Conservation (phyloP, 2,113 vertebrate species). For the Bubo bubo region DNA sequence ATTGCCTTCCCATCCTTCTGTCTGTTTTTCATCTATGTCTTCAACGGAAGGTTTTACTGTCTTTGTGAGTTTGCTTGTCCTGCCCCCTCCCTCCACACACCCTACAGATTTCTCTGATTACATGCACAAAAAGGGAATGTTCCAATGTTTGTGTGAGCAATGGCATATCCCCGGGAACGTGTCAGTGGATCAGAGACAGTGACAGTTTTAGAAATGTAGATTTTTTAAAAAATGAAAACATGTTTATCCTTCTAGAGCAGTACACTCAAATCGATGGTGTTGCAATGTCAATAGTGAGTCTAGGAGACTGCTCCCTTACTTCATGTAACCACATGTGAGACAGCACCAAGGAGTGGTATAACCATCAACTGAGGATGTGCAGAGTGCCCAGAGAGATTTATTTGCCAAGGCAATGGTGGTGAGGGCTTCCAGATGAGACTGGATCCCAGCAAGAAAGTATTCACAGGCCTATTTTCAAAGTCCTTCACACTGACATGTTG, state of each 20-base stretch:
- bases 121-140: accelerated
- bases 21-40: background rate
- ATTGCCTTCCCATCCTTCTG: background rate
- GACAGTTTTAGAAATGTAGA: background rate
- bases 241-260: background rate
- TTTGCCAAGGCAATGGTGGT: background rate
- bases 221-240: background rate
- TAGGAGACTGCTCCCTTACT: background rate
- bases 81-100: background rate
- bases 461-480: background rate
- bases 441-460: background rate
- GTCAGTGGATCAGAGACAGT: background rate
- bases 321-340: accelerated
- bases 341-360: background rate
- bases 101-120: background rate
- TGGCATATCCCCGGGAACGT: background rate
- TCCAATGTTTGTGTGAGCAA: background rate
- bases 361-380: background rate
- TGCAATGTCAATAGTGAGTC: background rate
- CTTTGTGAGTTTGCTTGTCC: background rate
- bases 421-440: background rate
- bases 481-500: background rate
- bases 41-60: background rate
- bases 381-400: background rate
- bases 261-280: accelerated